Percentiles rank a stretch among this genome's conserved stretches.
These are phyloP conservation scores for Phyllostomus discolor DNA, from an alignment of 2,113 vertebrate species.

Conservation along the genomic window DNA sequence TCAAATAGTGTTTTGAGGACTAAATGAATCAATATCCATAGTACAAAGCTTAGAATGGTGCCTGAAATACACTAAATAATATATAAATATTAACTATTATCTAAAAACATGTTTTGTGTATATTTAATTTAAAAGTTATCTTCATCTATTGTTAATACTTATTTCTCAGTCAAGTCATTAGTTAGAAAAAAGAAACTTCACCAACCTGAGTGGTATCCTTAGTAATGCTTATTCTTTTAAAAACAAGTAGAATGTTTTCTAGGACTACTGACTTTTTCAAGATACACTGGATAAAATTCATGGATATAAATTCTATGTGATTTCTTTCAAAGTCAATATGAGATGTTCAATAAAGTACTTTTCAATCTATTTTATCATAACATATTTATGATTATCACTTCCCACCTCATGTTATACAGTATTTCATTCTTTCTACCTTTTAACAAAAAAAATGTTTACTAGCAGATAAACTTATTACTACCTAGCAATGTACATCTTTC, in stretches of 20 bases:
- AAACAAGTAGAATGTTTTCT: not conserved
- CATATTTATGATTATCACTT: not conserved
- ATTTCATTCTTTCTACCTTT: not conserved
- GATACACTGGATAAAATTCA: not conserved
- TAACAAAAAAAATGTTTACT: not conserved
- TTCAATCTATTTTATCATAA: not conserved
- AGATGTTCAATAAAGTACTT: not conserved
- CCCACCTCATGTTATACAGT: not conserved
- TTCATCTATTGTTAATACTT: not conserved
- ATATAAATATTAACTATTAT: not conserved
- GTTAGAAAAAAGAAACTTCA: not conserved
- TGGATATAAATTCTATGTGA: not conserved
- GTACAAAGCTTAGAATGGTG: slow-evolving; percentile 14
- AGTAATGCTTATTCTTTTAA: not conserved
- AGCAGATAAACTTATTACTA: not conserved
- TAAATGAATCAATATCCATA: not conserved
- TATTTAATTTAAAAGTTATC: slow-evolving; percentile 30
- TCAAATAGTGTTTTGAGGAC: not conserved
- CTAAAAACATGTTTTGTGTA: not conserved
- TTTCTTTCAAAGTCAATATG: not conserved
- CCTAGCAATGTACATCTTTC: not conserved
- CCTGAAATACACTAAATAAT: not conserved
- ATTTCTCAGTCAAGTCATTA: not conserved
- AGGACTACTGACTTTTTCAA: not conserved
- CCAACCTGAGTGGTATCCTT: not conserved